A percentile compares a stretch with the other conserved stretches of the same genome.
Conservation (phyloP, 2,888 invertebrate genomes). For the Patella ulyssiponensis region DNA sequence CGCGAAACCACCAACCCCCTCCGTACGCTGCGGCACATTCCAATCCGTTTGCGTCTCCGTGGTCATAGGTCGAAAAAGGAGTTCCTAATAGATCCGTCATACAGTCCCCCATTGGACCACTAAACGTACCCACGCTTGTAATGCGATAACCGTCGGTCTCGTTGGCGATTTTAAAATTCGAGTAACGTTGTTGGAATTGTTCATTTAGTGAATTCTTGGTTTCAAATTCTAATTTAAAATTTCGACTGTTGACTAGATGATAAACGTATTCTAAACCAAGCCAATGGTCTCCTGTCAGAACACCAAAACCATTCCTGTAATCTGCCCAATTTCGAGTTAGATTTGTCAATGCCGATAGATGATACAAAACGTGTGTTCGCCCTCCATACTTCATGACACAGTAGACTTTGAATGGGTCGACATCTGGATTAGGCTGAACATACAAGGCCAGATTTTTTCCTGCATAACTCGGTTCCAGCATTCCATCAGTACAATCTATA, state of each 20-base stretch:
- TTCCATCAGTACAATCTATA: not conserved
- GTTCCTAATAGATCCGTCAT: not conserved
- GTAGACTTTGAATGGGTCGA: not conserved
- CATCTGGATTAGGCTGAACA: not conserved
- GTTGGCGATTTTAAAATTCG: not conserved
- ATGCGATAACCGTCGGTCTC: not conserved
- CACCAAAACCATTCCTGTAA: not conserved
- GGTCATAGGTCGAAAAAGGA: not conserved
- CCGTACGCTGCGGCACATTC: not conserved
- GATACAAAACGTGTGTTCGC: not conserved
- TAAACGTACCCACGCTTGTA: not conserved
- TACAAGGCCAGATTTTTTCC: not conserved
- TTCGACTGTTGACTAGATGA: not conserved
- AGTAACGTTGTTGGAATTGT: not conserved
- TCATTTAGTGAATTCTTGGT: not conserved
- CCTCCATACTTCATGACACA: not conserved
- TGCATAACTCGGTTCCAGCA: not conserved
- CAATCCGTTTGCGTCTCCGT: not conserved
- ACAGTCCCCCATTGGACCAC: not conserved
- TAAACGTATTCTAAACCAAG: not conserved
- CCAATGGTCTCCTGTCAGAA: not conserved
- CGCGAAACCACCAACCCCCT: not conserved
- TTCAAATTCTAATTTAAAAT: not conserved
- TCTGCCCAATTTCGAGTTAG: not conserved
- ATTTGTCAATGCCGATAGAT: not conserved